These are phyloP conservation scores for Chalcosyrphus nemorum DNA, from an alignment of 2,888 invertebrate genomes.

Conservation along the genomic window DNA sequence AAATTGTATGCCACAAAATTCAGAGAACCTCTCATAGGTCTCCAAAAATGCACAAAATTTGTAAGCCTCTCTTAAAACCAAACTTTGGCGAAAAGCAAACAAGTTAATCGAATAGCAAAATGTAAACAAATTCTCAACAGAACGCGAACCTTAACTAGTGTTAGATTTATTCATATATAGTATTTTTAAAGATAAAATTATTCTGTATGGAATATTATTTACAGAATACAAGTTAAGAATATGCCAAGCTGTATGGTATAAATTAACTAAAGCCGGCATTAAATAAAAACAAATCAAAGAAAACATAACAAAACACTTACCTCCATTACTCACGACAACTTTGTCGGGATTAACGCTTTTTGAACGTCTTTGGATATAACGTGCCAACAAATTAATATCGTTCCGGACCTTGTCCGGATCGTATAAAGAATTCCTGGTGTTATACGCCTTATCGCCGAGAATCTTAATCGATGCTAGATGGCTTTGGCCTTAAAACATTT, in stretches of 20 bases:
- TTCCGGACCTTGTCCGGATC: conserved; percentile 89
- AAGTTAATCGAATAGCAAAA: neutral
- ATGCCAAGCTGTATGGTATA: conserved; percentile 29
- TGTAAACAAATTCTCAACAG: neutral
- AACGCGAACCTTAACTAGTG: conserved; percentile 39
- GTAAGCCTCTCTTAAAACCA: neutral
- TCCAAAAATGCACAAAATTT: too few species aligned
- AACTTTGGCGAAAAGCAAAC: neutral
- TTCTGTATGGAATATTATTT: conserved; percentile 32
- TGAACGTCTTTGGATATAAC: conserved; percentile 91
- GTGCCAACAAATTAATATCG: conserved; percentile 93
- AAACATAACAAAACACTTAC: conserved; percentile 75
- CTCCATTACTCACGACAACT: conserved; percentile 75
- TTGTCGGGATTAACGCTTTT: conserved; percentile 75
- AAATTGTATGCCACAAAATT: too few species aligned
- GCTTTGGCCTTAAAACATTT: conserved; percentile 86
- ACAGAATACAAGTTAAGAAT: conserved; percentile 11
- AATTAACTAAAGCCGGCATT: neutral
- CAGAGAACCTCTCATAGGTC: too few species aligned
- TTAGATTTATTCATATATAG: neutral
- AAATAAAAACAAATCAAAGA: conserved; percentile 10
- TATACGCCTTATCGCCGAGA: conserved; percentile 90
- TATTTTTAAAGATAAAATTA: neutral
- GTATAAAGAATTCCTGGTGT: conserved; percentile 88
- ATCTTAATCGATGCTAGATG: conserved; percentile 92